phyloP scores from a whole-genome alignment of 2,888 invertebrate species.

The Nemurella pictetii region DNA sequence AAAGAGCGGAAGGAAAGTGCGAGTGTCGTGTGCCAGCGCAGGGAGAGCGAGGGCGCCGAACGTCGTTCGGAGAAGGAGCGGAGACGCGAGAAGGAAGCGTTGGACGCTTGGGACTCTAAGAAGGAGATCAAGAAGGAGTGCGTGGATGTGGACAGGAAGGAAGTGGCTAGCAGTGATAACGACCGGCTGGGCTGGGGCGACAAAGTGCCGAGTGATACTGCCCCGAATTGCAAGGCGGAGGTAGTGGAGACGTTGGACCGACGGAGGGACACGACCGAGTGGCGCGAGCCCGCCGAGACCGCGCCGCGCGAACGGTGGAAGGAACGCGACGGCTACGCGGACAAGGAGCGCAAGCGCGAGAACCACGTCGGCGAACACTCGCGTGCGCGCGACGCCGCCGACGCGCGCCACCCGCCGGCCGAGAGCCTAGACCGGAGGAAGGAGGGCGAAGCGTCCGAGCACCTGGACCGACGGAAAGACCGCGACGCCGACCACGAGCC shows the following conservation, averaged over 20 bases:
- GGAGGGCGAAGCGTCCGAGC: neutral
- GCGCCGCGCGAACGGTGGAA: constrained; percentile 39
- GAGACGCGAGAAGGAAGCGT: constrained; percentile 45
- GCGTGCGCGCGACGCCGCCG: neutral
- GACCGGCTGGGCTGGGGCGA: constrained; percentile 44
- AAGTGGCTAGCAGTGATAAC: constrained; percentile 52
- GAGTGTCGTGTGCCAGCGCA: constrained; percentile 43
- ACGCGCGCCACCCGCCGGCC: neutral
- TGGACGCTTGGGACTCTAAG: constrained; percentile 46
- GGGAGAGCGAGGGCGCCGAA: constrained; percentile 49
- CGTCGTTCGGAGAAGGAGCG: constrained; percentile 43
- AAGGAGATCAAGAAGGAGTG: constrained; percentile 44
- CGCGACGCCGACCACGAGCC: constrained; percentile 11
- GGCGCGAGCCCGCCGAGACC: constrained; percentile 37
- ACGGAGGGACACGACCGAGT: constrained; percentile 38
- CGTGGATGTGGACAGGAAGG: constrained; percentile 48
- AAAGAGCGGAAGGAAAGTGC: constrained; percentile 35
- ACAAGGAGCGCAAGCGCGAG: constrained; percentile 37
- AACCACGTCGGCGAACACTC: constrained; percentile 24
- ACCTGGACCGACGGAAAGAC: constrained; percentile 28
- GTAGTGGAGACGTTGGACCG: constrained; percentile 32
- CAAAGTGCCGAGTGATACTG: constrained; percentile 48
- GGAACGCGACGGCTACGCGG: constrained; percentile 36
- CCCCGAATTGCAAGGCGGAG: too few species aligned
- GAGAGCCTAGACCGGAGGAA: constrained; percentile 11